Conservation (phyloP, 2,113 vertebrate genomes). For the Ictalurus punctatus region DNA sequence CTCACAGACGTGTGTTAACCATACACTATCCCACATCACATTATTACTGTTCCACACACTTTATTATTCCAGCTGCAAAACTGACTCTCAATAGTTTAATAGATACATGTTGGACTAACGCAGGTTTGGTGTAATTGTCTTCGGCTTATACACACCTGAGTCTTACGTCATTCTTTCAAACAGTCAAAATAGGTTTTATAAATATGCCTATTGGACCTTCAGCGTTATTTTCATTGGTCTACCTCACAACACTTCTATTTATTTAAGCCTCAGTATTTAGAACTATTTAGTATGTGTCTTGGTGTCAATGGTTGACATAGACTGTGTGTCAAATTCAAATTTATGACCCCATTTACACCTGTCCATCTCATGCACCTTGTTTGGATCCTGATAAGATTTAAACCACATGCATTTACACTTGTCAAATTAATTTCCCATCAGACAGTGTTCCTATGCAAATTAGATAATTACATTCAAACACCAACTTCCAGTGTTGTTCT, state of each 20-base stretch:
- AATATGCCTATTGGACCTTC: not conserved
- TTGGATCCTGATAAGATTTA: not conserved
- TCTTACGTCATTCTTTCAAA: not conserved
- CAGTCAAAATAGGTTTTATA: not conserved
- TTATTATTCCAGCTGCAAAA: constrained; percentile 12
- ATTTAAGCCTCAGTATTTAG: not conserved
- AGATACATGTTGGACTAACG: not conserved
- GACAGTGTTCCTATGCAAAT: not conserved
- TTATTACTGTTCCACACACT: not conserved
- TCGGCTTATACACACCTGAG: constrained; percentile 9
- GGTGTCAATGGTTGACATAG: not conserved
- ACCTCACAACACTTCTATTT: not conserved
- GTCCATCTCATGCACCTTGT: not conserved
- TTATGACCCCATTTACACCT: not conserved
- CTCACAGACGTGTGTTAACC: constrained; percentile 50
- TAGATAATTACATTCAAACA: not conserved
- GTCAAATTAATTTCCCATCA: not conserved
- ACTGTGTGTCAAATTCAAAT: not conserved
- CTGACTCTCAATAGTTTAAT: not conserved
- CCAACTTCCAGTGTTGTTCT: not conserved
- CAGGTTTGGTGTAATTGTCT: not conserved
- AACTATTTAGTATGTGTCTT: not conserved
- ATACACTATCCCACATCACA: not conserved
- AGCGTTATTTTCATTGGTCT: not conserved
- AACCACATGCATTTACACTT: not conserved